Percentiles rank a stretch among this genome's conserved stretches.
Evolutionary conservation across 2,888 invertebrate genomes (phyloP).

Genomic region (Torymus aiolomorphi): DNA sequence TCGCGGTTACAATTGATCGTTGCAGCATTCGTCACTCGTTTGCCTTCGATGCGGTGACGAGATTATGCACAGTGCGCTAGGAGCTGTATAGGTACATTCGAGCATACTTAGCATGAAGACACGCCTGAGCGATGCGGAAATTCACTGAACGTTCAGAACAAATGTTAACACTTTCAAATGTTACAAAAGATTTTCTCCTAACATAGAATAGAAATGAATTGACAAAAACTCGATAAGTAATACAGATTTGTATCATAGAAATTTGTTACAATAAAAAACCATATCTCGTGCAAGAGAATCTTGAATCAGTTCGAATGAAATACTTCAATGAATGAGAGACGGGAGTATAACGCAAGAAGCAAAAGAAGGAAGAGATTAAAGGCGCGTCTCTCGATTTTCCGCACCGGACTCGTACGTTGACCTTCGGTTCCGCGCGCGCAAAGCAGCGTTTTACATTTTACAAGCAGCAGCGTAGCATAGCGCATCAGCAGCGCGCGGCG

Average conservation of each 20-base stretch:
- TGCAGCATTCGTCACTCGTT: conserved; percentile 42
- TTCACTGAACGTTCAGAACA: no score
- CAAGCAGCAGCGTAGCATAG: conserved; percentile 15
- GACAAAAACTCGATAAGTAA: no score
- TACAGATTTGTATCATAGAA: no score
- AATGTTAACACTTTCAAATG: no score
- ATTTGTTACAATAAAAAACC: no score
- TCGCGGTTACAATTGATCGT: not conserved
- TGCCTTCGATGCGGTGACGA: conserved; percentile 63
- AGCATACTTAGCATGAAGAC: conserved; percentile 62
- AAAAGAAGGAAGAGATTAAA: not conserved
- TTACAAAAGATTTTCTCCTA: no score
- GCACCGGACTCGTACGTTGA: conserved; percentile 19
- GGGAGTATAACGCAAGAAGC: conserved; percentile 41
- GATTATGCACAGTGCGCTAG: conserved; percentile 67
- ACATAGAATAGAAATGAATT: no score
- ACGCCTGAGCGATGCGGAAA: conserved; percentile 59
- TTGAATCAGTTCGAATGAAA: no score
- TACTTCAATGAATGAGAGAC: no score
- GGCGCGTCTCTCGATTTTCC: conserved; percentile 21
- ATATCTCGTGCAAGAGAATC: no score
- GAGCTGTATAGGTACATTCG: conserved; percentile 68
- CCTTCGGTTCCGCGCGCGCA: conserved; percentile 42
- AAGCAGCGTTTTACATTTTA: conserved; percentile 40
- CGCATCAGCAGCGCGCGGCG: conserved; percentile 7